Evolutionary conservation across 2,888 invertebrate genomes (phyloP).

Genomic region (Bugulina stolonifera): DNA sequence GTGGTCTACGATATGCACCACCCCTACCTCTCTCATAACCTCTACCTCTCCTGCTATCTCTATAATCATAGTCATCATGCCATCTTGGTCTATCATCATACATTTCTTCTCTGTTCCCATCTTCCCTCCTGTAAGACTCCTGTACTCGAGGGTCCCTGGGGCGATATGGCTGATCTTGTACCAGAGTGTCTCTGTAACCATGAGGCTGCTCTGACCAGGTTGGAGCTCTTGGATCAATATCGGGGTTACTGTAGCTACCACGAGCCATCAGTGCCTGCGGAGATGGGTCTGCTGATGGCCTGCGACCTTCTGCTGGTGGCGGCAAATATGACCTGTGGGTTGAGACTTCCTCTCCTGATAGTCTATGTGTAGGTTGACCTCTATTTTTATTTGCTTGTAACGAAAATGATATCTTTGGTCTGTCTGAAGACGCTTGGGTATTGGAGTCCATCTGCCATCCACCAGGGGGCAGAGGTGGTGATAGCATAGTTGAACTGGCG

Average conservation of each 20-base stretch:
- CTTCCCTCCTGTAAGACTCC: neutral
- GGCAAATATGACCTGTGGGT: slow-evolving; percentile 6
- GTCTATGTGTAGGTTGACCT: neutral
- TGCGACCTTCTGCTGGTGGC: neutral
- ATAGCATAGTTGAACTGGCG: neutral
- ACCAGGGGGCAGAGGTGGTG: neutral
- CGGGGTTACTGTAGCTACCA: neutral
- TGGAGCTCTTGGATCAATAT: neutral
- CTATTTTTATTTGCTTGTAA: neutral
- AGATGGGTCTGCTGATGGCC: neutral
- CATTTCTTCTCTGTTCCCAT: neutral
- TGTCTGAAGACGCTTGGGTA: neutral
- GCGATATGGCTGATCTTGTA: neutral
- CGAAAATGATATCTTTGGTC: slow-evolving; percentile 15
- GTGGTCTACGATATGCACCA: neutral
- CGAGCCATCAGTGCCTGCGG: neutral
- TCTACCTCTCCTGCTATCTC: neutral
- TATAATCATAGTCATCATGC: neutral
- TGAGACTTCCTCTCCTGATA: neutral
- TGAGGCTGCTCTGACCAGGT: neutral
- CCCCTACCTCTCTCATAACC: neutral
- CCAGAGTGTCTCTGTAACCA: neutral
- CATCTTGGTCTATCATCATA: slow-evolving; percentile 19
- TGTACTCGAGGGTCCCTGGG: neutral
- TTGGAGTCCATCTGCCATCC: no score